Conservation (phyloP, 2,113 vertebrate species). For the Loxodonta africana region DNA sequence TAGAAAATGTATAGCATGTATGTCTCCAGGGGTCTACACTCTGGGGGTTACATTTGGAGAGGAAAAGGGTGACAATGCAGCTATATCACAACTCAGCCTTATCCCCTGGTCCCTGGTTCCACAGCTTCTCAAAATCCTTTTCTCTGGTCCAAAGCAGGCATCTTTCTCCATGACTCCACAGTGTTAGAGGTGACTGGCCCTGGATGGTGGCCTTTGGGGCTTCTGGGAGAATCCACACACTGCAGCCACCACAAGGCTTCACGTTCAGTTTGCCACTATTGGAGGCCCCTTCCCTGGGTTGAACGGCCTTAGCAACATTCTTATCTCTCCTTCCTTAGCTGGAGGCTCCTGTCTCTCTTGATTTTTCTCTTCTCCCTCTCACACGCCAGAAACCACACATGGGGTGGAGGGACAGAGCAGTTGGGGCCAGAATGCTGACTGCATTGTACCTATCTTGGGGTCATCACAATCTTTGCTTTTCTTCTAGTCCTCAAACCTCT, state of each 20-base stretch:
- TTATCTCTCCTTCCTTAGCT: neutral
- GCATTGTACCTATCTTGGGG: neutral
- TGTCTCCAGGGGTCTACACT: neutral
- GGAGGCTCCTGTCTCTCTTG: neutral
- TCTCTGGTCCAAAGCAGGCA: neutral
- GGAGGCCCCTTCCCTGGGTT: neutral
- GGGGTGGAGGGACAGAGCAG: neutral
- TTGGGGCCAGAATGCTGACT: neutral
- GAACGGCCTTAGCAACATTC: neutral
- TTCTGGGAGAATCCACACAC: neutral
- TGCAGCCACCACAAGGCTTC: neutral
- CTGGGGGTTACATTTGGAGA: neutral
- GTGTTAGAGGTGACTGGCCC: neutral
- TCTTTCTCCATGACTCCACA: neutral
- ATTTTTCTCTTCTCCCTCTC: neutral
- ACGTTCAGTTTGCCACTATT: rapidly evolving
- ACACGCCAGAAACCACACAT: neutral
- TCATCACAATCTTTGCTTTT: neutral
- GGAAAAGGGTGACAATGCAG: neutral
- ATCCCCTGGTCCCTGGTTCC: neutral
- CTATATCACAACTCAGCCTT: neutral
- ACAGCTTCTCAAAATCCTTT: neutral
- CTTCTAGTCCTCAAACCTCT: neutral
- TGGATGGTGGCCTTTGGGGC: neutral
- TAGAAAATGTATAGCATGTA: neutral